These are phyloP conservation scores for Benthosema pterotum DNA, from an alignment of 2,797 vertebrate genomes.

Conservation along the genomic window DNA sequence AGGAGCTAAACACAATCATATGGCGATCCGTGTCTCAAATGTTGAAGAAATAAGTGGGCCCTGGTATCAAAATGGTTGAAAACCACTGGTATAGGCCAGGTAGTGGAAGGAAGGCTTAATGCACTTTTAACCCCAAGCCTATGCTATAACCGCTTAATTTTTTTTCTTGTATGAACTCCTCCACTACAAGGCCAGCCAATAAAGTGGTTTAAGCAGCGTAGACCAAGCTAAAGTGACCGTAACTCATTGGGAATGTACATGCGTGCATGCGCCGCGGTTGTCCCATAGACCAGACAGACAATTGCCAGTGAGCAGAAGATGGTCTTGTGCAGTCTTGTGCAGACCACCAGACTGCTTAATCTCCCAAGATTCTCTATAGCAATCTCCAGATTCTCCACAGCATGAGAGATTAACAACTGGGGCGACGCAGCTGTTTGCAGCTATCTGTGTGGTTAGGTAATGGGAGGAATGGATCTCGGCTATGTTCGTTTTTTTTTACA, in stretches of 20 bases:
- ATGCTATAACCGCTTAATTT: no score
- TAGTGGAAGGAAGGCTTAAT: no score
- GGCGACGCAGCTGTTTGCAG: conserved; percentile 48
- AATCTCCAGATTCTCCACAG: conserved; percentile 29
- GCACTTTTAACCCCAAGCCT: no score
- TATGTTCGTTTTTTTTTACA: no score
- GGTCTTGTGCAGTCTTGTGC: no score
- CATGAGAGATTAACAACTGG: conserved; percentile 36
- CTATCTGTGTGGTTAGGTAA: conserved; percentile 49
- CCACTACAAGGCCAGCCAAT: background rate
- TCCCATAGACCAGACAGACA: conserved; percentile 30
- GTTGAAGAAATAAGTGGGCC: no score
- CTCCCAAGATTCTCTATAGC: background rate
- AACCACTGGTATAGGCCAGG: no score
- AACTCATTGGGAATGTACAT: conserved; percentile 10
- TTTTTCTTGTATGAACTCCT: no score
- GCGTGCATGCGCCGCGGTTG: conserved; percentile 3
- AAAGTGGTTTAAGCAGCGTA: background rate
- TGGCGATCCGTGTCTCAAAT: no score
- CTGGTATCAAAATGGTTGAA: no score
- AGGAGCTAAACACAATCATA: no score
- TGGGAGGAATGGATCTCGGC: conserved; percentile 13
- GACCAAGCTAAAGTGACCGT: conserved; percentile 31
- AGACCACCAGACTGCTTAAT: conserved; percentile 26
- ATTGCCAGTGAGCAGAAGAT: conserved; percentile 34